Percentiles rank a stretch among this genome's conserved stretches.
Evolutionary conservation across 2,888 invertebrate genomes (phyloP).

Genomic region (Alviniconcha strummeri): DNA sequence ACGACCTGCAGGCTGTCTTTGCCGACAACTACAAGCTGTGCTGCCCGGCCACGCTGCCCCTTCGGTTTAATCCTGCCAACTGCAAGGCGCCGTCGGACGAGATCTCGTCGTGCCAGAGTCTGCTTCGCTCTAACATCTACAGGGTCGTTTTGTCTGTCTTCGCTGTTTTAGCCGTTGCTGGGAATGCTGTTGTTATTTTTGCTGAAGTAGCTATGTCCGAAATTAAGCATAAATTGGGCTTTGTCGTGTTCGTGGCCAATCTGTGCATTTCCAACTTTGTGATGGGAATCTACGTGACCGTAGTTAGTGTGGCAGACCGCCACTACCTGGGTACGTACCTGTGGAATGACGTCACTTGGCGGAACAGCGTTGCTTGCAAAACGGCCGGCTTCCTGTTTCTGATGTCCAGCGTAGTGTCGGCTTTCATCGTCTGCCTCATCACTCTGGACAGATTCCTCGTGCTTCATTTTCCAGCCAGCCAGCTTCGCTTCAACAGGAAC

Average conservation of each 20-base stretch:
- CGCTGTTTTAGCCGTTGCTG: slow-evolving; percentile 28
- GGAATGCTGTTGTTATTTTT: slow-evolving; percentile 29
- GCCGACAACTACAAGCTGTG: slow-evolving; percentile 25
- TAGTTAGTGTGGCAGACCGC: slow-evolving; percentile 35
- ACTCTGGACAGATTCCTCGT: slow-evolving; percentile 76
- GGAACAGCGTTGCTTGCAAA: slow-evolving; percentile 22
- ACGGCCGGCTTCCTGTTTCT: slow-evolving; percentile 34
- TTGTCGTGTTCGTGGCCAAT: slow-evolving; percentile 32
- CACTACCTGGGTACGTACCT: slow-evolving; percentile 32
- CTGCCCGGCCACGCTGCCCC: slow-evolving; percentile 3
- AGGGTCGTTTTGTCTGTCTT: slow-evolving; percentile 28
- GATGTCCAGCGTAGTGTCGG: slow-evolving; percentile 35
- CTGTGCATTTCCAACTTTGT: slow-evolving; percentile 34
- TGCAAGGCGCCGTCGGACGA: slow-evolving; percentile 36
- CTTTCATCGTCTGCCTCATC: slow-evolving; percentile 35
- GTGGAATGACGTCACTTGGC: slow-evolving; percentile 32
- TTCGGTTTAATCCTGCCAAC: neutral
- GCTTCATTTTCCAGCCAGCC: slow-evolving; percentile 76
- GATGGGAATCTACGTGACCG: slow-evolving; percentile 36
- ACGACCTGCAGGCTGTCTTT: neutral
- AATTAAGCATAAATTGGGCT: neutral
- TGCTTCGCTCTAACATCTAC: slow-evolving; percentile 30
- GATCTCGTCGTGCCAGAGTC: slow-evolving; percentile 34
- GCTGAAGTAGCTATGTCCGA: slow-evolving; percentile 17
- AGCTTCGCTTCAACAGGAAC: slow-evolving; percentile 48